Evolutionary conservation across 2,888 invertebrate species (phyloP).

Genomic region (Calameuta idolon): DNA sequence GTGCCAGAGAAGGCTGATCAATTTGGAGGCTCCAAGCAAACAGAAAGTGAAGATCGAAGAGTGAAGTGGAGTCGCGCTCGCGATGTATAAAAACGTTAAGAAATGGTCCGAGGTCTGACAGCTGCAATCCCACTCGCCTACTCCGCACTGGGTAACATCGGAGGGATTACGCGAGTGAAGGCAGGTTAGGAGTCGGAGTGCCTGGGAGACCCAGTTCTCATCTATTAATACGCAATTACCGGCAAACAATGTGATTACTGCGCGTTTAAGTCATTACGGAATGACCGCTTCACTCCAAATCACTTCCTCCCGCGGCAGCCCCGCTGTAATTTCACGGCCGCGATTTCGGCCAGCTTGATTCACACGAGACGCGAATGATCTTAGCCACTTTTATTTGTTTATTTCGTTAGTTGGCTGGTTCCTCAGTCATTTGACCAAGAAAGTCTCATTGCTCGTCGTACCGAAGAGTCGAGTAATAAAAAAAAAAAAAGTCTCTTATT

Average conservation of each 20-base stretch:
- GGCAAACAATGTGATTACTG: constrained; percentile 58
- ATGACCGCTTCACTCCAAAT: constrained; percentile 32
- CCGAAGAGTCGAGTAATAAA: too few species aligned
- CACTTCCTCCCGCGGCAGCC: constrained; percentile 30
- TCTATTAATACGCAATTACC: constrained; percentile 60
- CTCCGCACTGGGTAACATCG: not conserved
- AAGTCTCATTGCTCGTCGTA: not conserved
- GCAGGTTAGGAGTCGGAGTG: constrained; percentile 21
- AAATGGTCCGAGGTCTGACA: not conserved
- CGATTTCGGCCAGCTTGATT: constrained; percentile 25
- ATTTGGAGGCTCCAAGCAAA: not conserved
- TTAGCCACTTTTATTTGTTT: not conserved
- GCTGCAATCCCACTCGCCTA: not conserved
- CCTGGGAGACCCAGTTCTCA: constrained; percentile 56
- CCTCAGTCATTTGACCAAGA: not conserved
- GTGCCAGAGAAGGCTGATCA: not conserved
- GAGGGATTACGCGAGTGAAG: constrained; percentile 25
- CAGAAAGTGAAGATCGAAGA: not conserved
- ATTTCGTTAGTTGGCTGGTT: not conserved
- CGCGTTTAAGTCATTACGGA: constrained; percentile 53
- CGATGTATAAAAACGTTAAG: not conserved
- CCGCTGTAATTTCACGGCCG: constrained; percentile 28
- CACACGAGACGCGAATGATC: constrained; percentile 14
- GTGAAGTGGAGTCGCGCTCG: not conserved
- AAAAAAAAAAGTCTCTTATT: not conserved